Evolutionary conservation across 1,140 invertebrate species (phyloP).

Genomic region (Drosophila auraria): DNA sequence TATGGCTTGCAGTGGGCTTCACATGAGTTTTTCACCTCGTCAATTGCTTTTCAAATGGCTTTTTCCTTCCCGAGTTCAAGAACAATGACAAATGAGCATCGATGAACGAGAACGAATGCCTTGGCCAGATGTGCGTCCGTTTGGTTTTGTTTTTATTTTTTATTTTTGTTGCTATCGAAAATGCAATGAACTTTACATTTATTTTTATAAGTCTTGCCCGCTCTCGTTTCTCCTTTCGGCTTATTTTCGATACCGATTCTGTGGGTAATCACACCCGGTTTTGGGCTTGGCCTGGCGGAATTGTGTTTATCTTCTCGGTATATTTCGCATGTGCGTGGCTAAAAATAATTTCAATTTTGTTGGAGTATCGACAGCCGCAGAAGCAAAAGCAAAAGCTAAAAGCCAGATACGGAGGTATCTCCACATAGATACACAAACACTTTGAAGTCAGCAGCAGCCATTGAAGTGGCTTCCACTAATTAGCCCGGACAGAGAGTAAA

Average conservation of each 20-base stretch:
- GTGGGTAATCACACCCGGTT: constrained; percentile 43
- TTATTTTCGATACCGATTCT: constrained; percentile 15
- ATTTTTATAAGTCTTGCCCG: constrained; percentile 34
- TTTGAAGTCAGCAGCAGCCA: constrained; percentile 37
- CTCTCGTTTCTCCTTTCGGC: constrained; percentile 14
- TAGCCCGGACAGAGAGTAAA: constrained; percentile 26
- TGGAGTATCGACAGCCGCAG: constrained; percentile 40
- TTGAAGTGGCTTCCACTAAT: constrained; percentile 53
- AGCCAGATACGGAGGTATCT: constrained; percentile 29
- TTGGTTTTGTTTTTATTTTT: constrained; percentile 7
- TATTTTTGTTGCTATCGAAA: constrained; percentile 27
- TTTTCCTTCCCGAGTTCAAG: constrained; percentile 11
- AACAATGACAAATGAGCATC: constrained; percentile 35
- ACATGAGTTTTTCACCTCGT: constrained; percentile 36
- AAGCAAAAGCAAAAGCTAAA: constrained; percentile 24
- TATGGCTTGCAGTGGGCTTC: constrained; percentile 1
- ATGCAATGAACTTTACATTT: constrained; percentile 58
- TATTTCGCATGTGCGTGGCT: constrained; percentile 54
- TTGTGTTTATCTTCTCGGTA: constrained; percentile 46
- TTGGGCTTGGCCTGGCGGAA: constrained; percentile 46
- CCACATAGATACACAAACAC: constrained; percentile 9
- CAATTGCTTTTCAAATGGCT: constrained; percentile 26
- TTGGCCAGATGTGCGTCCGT: constrained; percentile 22
- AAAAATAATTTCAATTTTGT: constrained; percentile 46
- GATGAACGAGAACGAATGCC: constrained; percentile 11